These are phyloP conservation scores for Nesospiza acunhae DNA, from an alignment of 2,113 vertebrate species.

Conservation along the genomic window DNA sequence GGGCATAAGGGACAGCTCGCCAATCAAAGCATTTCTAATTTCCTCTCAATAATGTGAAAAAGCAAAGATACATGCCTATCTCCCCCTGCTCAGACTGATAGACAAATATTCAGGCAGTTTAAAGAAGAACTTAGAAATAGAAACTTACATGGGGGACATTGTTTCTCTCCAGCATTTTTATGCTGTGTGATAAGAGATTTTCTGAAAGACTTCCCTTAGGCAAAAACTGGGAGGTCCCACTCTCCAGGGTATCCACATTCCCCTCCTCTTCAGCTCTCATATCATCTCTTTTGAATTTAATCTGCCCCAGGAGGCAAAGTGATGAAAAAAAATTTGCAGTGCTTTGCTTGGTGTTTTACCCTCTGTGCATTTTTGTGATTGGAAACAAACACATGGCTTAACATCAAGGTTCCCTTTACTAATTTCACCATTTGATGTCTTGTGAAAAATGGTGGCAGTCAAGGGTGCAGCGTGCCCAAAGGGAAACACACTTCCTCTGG, in stretches of 20 bases:
- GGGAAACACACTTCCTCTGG: neutral
- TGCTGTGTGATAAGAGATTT: neutral
- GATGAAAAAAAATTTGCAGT: neutral
- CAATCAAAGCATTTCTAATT: neutral
- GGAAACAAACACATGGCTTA: neutral
- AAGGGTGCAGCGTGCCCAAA: neutral
- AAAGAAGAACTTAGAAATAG: neutral
- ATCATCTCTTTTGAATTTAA: neutral
- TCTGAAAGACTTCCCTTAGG: neutral
- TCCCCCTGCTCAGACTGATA: neutral
- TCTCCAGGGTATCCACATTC: neutral
- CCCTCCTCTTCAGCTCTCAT: neutral
- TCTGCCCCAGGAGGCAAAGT: neutral
- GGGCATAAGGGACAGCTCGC: neutral
- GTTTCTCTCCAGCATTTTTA: neutral
- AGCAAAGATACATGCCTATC: neutral
- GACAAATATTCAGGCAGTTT: neutral
- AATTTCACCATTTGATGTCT: neutral
- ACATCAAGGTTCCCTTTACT: neutral
- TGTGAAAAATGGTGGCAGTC: neutral
- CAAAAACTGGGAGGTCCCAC: neutral
- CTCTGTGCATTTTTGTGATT: neutral
- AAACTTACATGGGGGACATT: neutral
- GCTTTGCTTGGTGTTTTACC: neutral
- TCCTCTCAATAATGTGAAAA: neutral